phyloP scores from a whole-genome alignment of 2,797 vertebrate genomes.

The Cottoperca gobio region DNA sequence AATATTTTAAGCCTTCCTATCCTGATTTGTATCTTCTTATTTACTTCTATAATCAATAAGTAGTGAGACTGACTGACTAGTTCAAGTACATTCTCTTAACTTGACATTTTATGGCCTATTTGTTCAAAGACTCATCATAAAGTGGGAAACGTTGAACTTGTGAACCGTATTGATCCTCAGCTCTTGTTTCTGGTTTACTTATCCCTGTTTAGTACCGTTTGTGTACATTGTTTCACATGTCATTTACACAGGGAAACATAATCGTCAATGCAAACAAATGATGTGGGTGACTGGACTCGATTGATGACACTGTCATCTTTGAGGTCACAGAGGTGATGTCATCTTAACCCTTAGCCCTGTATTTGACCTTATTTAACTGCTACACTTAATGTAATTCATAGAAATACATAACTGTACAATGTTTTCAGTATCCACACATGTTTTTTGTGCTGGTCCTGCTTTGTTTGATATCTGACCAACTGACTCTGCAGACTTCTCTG shows the following conservation, averaged over 20 bases:
- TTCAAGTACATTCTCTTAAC: neutral
- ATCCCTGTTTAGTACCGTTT: neutral
- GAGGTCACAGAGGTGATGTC: neutral
- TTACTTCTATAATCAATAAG: neutral
- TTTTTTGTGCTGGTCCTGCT: slow-evolving; percentile 11
- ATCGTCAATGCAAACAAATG: neutral
- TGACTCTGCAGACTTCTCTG: slow-evolving; percentile 12
- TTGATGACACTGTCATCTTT: neutral
- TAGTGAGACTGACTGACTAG: neutral
- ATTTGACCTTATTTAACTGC: too few relatives aligned
- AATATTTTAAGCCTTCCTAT: neutral
- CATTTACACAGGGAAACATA: neutral
- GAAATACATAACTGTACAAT: neutral
- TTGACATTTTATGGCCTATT: neutral
- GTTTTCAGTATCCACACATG: neutral
- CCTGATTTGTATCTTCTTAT: too few relatives aligned
- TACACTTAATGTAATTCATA: neutral
- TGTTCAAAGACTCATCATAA: neutral
- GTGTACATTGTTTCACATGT: neutral
- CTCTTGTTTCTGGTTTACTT: neutral
- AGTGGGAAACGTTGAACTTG: neutral
- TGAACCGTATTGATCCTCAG: neutral
- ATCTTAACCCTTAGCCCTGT: too few relatives aligned
- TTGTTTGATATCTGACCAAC: neutral
- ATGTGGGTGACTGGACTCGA: neutral